These are phyloP conservation scores for Orthonevra nobilis DNA, from an alignment of 2,888 invertebrate genomes.

Conservation along the genomic window DNA sequence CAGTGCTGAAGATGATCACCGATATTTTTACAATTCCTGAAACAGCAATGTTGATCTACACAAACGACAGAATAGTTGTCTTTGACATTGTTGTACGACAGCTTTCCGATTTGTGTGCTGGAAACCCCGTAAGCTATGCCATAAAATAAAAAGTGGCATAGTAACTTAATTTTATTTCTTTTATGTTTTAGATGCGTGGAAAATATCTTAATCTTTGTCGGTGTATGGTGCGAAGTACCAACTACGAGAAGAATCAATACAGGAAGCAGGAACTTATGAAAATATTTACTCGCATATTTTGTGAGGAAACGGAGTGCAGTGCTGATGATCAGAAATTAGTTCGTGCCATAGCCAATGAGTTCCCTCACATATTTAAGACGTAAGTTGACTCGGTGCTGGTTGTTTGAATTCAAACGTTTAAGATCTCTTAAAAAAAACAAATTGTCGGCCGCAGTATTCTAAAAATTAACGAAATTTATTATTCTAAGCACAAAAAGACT, in stretches of 20 bases:
- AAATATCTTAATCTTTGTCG: conserved; percentile 90
- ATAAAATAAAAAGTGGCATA: not conserved
- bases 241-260: conserved; percentile 90
- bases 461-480: not conserved
- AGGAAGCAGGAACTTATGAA: conserved; percentile 90
- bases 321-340: conserved; percentile 89
- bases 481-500: not conserved
- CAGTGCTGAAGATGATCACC: conserved; percentile 92
- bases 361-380: conserved; percentile 88
- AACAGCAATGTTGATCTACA: conserved; percentile 94
- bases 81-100: conserved; percentile 96
- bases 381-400: too few relatives aligned
- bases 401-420: too few relatives aligned
- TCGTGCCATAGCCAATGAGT: conserved; percentile 90
- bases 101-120: conserved; percentile 92
- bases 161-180: too few relatives aligned
- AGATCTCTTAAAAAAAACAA: too few relatives aligned
- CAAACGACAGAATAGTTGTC: conserved; percentile 95
- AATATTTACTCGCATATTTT: conserved; percentile 92
- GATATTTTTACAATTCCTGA: conserved; percentile 90
- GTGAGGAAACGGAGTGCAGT: conserved; percentile 89
- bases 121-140: conserved; percentile 85
- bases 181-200: conserved; percentile 84
- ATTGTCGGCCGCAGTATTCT: too few relatives aligned
- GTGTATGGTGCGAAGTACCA: conserved; percentile 90